Base-by-base conservation (phyloP, 2,797 vertebrate genomes). In the Silurus lanzhouensis region DNA sequence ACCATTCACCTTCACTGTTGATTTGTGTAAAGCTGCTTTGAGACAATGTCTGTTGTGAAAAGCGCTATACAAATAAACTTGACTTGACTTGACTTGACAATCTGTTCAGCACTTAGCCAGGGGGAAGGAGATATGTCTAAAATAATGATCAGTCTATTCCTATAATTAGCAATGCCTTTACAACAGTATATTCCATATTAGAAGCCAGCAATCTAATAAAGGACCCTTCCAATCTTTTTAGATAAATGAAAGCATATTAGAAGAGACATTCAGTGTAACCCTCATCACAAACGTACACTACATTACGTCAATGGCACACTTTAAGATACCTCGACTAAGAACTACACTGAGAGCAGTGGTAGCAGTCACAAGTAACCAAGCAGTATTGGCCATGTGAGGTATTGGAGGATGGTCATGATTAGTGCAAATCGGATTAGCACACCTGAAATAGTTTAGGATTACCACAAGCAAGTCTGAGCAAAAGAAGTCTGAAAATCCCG, bases 401-500 rank as follows among this genome's bases (percentile, higher is more conserved):
- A 25, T 58, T 79, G 72, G 85, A 38, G 75, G 86, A 90, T 31
- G 22, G 64, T 63, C 74, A 88, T 81, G 83, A 66, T 81, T 74
- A 75, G 57, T 17, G 60, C 58, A 89, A 91, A 90, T 87, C 88
- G 77, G 79, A 83, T 88, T 68, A 83, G 83, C 52, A 88, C 86
- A 88, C 89, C 90, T 91, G 72, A 92, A 93, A 94, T 88, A 88
- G 85, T 83, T 88, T 84, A 79, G 89, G 92, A 93, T 93, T 93
- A 94, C 87, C 89, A 48, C 77, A 83, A 87, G 48, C n/a, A 64
- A 72, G 57, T 63, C 77, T 60, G 66, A 83, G 72, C 46, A 84
- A 84, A 58, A 13, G 68, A 64, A 52, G 66, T 22, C 12, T 22
- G 14, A 64, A 25, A 61, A 72, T 27, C 10, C 0, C 5, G 0